Base-by-base conservation (phyloP, 1,140 invertebrate species). In the Aphaenogaster rudis region DNA sequence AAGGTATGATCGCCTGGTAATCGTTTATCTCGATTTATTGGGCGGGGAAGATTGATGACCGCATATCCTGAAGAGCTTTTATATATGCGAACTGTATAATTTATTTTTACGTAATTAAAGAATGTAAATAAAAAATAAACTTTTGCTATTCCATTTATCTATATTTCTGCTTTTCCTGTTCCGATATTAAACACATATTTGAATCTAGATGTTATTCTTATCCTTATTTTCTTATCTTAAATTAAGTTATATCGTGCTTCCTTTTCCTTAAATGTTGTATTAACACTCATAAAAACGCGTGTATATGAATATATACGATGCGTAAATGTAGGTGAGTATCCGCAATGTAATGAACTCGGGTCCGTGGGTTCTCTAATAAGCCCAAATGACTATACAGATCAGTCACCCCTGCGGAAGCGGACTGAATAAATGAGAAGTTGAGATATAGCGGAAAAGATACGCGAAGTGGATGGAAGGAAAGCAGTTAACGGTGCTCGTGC, bases 11-110 rank as follows among this genome's bases (percentile, higher is more conserved):
- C 39, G 39, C n/a, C 59, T 3, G 17, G 80, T 74, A 84, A 76
- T 84, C 54, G 80, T 61, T 61, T 48, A 74, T 61, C 48, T 74
- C 42, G 69, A 84, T 84, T 61, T 74, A 74, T 74, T 28, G 59
- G 33, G 17, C 11, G 7, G 9, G 15, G n/a, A 48, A 79, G 59
- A 79, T 66, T 39, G 74, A 79, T 66, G 59, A 77, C 13, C 33
- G 61, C 54, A 21, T 21, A 45, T 36, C 11, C 21, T 28, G 13
- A 61, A 36, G 48, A 63, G 45, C 39, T 59, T 64, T 54, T 45
- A 21, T 21, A 33, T 28, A 57, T 36, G n/a, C 28, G 7, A 0
- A 71, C 2, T 59, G 7, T 50, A 39, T 61, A 28, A 69, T 50
- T 69, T 69, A 69, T 69, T 69, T 48, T 69, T 28, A 69, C 6